phyloP scores from a whole-genome alignment of 2,113 vertebrate species.

The Istiophorus platypterus region DNA sequence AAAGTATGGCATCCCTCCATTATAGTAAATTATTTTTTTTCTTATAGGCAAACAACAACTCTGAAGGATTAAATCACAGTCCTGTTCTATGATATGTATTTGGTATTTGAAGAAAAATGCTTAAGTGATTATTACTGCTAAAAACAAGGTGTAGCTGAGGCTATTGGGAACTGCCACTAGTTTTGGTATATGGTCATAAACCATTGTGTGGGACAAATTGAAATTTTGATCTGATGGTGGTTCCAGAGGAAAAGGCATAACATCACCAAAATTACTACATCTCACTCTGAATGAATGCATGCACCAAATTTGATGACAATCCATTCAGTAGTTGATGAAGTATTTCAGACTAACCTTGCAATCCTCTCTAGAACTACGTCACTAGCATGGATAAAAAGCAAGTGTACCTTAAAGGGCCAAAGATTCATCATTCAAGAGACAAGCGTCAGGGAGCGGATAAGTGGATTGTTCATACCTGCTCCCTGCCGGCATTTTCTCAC shows the following conservation, averaged over 20 bases:
- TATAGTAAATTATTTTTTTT: background rate
- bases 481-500: too few relatives aligned
- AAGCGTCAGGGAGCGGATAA: too few relatives aligned
- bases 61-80: background rate
- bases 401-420: background rate
- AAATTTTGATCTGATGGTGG: background rate
- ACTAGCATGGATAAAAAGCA: background rate
- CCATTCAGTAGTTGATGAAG: background rate
- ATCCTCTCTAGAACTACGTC: background rate
- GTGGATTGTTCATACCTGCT: too few relatives aligned
- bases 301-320: background rate
- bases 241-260: background rate
- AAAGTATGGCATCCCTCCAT: slow-evolving; percentile 63
- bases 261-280: too few relatives aligned
- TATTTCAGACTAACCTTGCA: background rate
- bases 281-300: too few relatives aligned
- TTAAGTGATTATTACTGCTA: background rate
- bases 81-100: background rate
- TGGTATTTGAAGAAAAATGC: background rate
- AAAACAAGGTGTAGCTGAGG: background rate
- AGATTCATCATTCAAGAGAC: background rate
- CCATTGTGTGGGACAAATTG: background rate
- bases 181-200: background rate
- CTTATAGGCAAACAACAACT: background rate
- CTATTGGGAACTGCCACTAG: background rate